Evolutionary conservation across 2,797 vertebrate genomes (phyloP).

Genomic region (Danio kyathit): DNA sequence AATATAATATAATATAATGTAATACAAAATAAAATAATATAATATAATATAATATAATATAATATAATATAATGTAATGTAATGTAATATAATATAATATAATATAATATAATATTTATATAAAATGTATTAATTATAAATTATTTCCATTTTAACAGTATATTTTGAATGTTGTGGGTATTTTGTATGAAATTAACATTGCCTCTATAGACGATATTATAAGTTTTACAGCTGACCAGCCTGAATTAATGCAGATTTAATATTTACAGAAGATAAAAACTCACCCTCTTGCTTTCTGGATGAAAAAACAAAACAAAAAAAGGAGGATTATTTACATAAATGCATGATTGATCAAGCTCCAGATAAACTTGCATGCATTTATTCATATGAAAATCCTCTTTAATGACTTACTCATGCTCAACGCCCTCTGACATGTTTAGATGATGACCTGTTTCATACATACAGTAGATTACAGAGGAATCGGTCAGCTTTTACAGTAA

Average conservation of each 20-base stretch:
- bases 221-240: neutral
- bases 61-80: no score
- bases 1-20: no score
- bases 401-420: slow-evolving; percentile 86
- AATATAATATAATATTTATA: no score
- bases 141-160: no score
- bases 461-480: neutral
- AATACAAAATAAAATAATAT: no score
- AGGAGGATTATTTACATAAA: neutral
- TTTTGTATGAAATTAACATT: neutral
- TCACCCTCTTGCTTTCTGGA: slow-evolving; percentile 88
- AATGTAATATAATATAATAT: no score
- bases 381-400: neutral
- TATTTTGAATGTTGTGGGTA: no score
- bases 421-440: slow-evolving; percentile 89
- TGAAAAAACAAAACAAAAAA: slow-evolving; percentile 56
- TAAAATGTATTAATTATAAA: no score
- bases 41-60: no score
- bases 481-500: neutral
- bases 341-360: neutral
- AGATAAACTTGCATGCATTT: neutral
- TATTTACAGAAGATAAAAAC: slow-evolving; percentile 57
- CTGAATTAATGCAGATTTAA: neutral
- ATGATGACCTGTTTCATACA: slow-evolving; percentile 65
- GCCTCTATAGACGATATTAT: neutral